Evolutionary conservation across 1,140 invertebrate species (phyloP), one percentile per base, ranked within the genome.

Genomic region (Pararge aegeria): DNA sequence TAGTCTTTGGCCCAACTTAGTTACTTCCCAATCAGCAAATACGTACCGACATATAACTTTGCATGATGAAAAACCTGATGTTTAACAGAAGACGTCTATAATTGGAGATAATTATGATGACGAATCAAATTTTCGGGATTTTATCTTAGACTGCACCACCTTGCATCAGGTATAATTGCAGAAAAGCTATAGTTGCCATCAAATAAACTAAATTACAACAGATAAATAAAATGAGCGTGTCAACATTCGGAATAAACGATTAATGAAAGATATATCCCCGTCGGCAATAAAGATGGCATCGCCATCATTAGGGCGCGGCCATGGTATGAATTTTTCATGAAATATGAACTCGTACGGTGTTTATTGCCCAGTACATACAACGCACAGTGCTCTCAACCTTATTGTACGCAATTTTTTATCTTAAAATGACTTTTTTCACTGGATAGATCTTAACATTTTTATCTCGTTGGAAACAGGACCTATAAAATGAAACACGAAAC

Each of bases 291-390:
- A 86, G 75, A 88, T 80, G 78, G 80, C 73, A 80, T 83, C 72
- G 68, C 69, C 78, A 78, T 88, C 85, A 86, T 88, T 88, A 88
- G 79, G 78, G 68, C 65, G 65, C 61, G 40, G 70, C 68, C 70
- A 75, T 68, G 71, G 75, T 83, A 86, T 88, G 85, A 86, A 88
- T 88, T 88, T 88, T 86, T 88, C 85, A 88, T 88, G 80, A 83
- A 83, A 86, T 87, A 85, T 83, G 71, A 67, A 71, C 73, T 75
- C 70, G 69, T 73, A 78, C 58, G 72, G 68, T 69, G 71, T 76
- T 77, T 76, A 73, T 79, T 71, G 61, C 68, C 20, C 61, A 64
- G 68, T 78, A 73, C 72, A 20, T 49, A 49, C n/a, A 67, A 70
- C 51, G 64, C 55, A 66, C 59, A 65, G 59, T 65, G 69, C 63